Base-by-base conservation (phyloP, 2,113 vertebrate genomes). In the Pandion haliaetus region DNA sequence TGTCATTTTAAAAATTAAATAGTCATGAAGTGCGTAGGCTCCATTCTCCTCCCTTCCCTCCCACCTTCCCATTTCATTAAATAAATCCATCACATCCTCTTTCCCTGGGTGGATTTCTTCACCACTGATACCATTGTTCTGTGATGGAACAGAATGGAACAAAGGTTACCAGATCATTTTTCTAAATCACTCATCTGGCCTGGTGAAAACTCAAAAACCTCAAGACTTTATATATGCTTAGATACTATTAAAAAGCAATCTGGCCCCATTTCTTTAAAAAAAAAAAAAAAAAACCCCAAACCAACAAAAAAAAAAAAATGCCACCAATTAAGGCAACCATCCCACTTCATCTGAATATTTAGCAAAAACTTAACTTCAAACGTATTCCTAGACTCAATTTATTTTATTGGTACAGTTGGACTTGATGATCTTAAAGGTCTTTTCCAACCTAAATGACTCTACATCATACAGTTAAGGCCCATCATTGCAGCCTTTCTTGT, bases 101-200 rank as follows among this genome's bases (percentile, higher is more conserved):
- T 72, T 84, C 65, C n/a, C 77, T 57, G 29, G 34, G 49, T 50
- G 76, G 34, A 76, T 93, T 92, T 93, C 82, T 95, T 85, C 76
- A 45, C 87, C 96, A 92, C 57, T 49, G 42, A 80, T 71, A 77
- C 84, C 62, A 97, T 93, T 93, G 82, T 96, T 90, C 82, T 71
- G 66, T 36, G 71, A 86, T 49, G 61, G 74, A 94, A 90, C 3
- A 15, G 49, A 89, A 67, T 4, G 3, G 72, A 91, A 92, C 69
- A 74, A 96, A 92, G 78, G 49, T 92, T 92, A 94, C 67, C 31
- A 40, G n/a, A 89, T 73, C 16, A 25, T 72, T 90, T 95, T 83
- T 69, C 82, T 66, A 66, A 91, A 84, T 69, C 87, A 79, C 29
- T 82, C 59, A 62, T 45, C 50, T 70, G 12, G 25, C 45, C 54